Conservation (phyloP, 2,888 invertebrate species). For the Philonicus albiceps region DNA sequence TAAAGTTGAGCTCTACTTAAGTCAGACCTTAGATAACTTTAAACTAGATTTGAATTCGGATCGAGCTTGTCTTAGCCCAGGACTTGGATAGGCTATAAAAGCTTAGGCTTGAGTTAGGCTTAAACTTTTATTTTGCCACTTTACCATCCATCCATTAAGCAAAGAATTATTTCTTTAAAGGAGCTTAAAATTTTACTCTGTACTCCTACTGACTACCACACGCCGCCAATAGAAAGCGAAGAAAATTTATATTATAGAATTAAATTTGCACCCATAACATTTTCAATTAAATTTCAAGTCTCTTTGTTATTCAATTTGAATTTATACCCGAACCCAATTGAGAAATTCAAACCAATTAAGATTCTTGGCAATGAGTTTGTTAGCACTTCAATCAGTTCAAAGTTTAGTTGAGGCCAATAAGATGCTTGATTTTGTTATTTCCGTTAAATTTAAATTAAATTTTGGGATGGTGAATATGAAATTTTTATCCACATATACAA, state of each 20-base stretch:
- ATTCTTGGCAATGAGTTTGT: not conserved
- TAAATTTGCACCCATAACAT: not conserved
- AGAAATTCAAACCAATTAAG: not conserved
- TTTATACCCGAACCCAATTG: not conserved
- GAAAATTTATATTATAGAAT: not conserved
- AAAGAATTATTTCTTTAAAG: too few relatives aligned
- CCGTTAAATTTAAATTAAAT: not conserved
- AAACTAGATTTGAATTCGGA: too few relatives aligned
- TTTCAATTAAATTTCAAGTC: not conserved
- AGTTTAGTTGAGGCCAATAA: not conserved
- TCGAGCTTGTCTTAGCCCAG: too few relatives aligned
- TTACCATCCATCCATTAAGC: too few relatives aligned
- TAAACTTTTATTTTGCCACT: not conserved
- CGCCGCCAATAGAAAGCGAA: not conserved
- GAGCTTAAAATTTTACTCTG: not conserved
- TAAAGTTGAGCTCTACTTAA: too few relatives aligned
- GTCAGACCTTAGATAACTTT: too few relatives aligned
- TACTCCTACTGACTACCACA: not conserved
- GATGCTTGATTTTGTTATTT: not conserved
- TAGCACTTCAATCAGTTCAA: not conserved
- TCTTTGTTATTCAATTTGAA: not conserved
- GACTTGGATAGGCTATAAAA: too few relatives aligned
- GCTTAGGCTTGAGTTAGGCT: too few relatives aligned
- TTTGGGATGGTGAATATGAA: not conserved
- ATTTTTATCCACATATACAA: not conserved